Evolutionary conservation across 1,140 invertebrate genomes (phyloP).

Genomic region (Drosophila neocordata): DNA sequence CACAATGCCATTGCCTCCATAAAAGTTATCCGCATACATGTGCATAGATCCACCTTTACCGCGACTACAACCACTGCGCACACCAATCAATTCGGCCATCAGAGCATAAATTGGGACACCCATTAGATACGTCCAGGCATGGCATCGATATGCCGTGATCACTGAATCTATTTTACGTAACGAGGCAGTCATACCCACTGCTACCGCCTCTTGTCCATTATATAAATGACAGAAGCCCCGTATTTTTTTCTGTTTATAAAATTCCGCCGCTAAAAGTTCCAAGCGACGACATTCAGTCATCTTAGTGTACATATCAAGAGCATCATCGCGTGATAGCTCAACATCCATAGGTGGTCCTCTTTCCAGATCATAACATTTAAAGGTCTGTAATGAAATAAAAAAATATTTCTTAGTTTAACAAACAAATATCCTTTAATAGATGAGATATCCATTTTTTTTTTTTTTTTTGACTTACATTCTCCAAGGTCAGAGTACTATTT

Average conservation of each 20-base stretch:
- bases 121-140: constrained; percentile 90
- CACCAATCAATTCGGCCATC: constrained; percentile 93
- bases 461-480: constrained; percentile 55
- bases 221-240: constrained; percentile 93
- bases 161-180: constrained; percentile 86
- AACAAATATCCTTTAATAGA: no score
- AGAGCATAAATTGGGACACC: constrained; percentile 90
- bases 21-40: constrained; percentile 87
- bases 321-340: constrained; percentile 86
- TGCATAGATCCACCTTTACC: constrained; percentile 90
- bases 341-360: constrained; percentile 88
- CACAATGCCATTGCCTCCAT: constrained; percentile 98
- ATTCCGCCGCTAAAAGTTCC: constrained; percentile 87
- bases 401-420: no score
- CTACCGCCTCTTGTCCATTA: constrained; percentile 88
- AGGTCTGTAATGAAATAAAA: constrained; percentile 49
- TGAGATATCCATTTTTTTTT: neutral
- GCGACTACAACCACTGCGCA: constrained; percentile 87
- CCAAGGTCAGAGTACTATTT: constrained; percentile 46
- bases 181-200: constrained; percentile 85
- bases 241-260: constrained; percentile 91
- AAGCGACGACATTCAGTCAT: constrained; percentile 89
- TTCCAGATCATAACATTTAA: constrained; percentile 93
- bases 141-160: constrained; percentile 88
- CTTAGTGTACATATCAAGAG: constrained; percentile 85